Evolutionary conservation across 2,113 vertebrate genomes (phyloP), one percentile per base, ranked within the genome.

Genomic region (Podarcis raffonei): DNA sequence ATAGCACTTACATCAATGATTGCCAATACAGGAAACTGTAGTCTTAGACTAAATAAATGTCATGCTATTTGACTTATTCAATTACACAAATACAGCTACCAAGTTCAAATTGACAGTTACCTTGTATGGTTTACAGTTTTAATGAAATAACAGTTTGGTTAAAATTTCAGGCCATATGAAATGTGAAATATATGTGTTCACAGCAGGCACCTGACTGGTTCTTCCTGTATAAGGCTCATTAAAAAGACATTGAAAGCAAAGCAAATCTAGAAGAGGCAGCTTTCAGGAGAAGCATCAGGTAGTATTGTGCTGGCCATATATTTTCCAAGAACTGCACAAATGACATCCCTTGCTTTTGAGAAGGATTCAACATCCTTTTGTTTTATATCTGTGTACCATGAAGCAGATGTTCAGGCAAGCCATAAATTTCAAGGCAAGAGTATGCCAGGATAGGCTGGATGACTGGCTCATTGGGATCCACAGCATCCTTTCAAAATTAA

Each of bases 1-100:
- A 89, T 13, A 84, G 89, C 32, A 87, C 65, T 94, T 87, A 89
- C 93, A 95, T 94, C 90, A 93, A 91, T 39, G 11, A 86, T 94
- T 86, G 48, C 90, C 86, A 86, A 91, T 84, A 93, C 94, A 62
- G 62, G 48, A 84, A 53, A 6, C 62, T 81, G 30, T 53, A 94
- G 81, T 57, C 9, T 71, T 92, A 42, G 35, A 65, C 16, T 78
- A 83, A 92, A 71, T 27, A 89, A 57, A 92, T 69, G 91, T 91
- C 92, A 94, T 87, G 85, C 18, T 65, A 1, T 84, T 84, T 87
- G n/a, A 89, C 90, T 94, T 93, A 71, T 83, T 86, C 84, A 84
- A 72, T 39, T 9, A 27, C 87, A 78, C 12, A 88, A 53, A 81
- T 15, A 2, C 0, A 88, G 85, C 66, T 20, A 80, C 65, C 66